A percentile compares a stretch with the other conserved stretches of the same genome.
These are phyloP conservation scores for Plectropomus leopardus DNA, from an alignment of 2,113 vertebrate genomes.

Conservation along the genomic window DNA sequence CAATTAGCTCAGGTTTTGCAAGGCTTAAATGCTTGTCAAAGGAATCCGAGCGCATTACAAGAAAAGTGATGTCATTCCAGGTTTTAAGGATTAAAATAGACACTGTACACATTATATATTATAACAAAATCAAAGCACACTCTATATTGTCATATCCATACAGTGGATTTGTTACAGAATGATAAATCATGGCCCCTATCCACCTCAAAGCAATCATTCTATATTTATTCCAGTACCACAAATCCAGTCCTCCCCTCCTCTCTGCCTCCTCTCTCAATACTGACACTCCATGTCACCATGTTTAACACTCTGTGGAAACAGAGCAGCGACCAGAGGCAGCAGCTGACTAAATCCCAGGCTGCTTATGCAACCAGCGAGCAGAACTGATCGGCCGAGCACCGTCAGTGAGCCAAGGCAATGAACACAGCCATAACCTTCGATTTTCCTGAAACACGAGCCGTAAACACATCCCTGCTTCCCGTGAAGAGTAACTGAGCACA, in stretches of 20 bases:
- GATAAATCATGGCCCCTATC: too few relatives aligned
- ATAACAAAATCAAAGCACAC: too few relatives aligned
- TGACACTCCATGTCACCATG: constrained; percentile 40
- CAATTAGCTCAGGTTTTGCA: too few relatives aligned
- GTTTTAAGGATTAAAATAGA: too few relatives aligned
- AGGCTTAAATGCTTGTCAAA: too few relatives aligned
- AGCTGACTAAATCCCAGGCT: constrained; percentile 62
- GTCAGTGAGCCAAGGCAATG: constrained; percentile 31
- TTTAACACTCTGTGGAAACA: constrained; percentile 39
- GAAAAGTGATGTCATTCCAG: too few relatives aligned
- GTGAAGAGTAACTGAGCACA: too few relatives aligned
- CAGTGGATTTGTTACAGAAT: too few relatives aligned
- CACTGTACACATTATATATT: neutral
- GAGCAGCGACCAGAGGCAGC: constrained; percentile 18
- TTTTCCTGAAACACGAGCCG: neutral
- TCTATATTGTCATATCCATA: too few relatives aligned
- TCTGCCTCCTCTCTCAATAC: neutral
- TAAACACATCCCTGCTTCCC: neutral
- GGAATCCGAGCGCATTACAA: too few relatives aligned
- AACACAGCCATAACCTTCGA: constrained; percentile 9
- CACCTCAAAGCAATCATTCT: too few relatives aligned
- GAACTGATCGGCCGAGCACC: constrained; percentile 28
- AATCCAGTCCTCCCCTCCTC: neutral
- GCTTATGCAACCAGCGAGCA: constrained; percentile 63
- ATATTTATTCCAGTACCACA: neutral